Percentiles rank a stretch among this genome's conserved stretches.
phyloP scores from a whole-genome alignment of 1,140 invertebrate species.

The Cyphomyrmex costatus region DNA sequence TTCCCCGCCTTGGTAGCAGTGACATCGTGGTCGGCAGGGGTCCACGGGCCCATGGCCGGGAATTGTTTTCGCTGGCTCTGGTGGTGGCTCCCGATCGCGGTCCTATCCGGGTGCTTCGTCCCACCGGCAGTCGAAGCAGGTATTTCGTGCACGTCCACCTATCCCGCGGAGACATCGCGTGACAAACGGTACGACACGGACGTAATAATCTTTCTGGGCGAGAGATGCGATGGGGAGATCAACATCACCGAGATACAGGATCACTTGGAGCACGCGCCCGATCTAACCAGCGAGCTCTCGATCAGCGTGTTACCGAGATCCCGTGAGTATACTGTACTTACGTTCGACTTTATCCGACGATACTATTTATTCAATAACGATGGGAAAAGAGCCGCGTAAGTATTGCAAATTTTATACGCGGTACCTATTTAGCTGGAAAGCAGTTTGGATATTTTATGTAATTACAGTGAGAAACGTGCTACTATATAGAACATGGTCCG shows the following conservation, averaged over 20 bases:
- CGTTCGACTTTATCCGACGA: background rate
- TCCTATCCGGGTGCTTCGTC: constrained; percentile 78
- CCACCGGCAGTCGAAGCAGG: constrained; percentile 60
- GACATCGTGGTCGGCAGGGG: constrained; percentile 55
- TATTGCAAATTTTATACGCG: constrained; percentile 16
- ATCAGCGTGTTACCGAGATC: constrained; percentile 81
- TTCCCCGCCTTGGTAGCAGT: constrained; percentile 28
- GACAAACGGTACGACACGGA: constrained; percentile 67
- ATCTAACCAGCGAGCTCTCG: constrained; percentile 68
- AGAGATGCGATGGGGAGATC: constrained; percentile 79
- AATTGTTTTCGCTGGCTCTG: constrained; percentile 82
- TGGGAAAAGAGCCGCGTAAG: background rate
- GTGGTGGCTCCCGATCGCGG: constrained; percentile 84
- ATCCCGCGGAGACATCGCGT: constrained; percentile 58
- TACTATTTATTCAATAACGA: background rate
- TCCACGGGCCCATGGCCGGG: constrained; percentile 84
- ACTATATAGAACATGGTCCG: background rate
- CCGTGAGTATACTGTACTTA: constrained; percentile 73
- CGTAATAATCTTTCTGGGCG: constrained; percentile 82
- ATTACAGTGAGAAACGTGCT: background rate
- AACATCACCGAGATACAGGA: constrained; percentile 78
- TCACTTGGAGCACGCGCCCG: constrained; percentile 71
- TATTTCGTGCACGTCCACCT: constrained; percentile 69
- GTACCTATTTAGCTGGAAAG: background rate
- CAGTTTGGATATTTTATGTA: background rate